Evolutionary conservation across 2,888 invertebrate species (phyloP).

Genomic region (Latrodectus elegans): DNA sequence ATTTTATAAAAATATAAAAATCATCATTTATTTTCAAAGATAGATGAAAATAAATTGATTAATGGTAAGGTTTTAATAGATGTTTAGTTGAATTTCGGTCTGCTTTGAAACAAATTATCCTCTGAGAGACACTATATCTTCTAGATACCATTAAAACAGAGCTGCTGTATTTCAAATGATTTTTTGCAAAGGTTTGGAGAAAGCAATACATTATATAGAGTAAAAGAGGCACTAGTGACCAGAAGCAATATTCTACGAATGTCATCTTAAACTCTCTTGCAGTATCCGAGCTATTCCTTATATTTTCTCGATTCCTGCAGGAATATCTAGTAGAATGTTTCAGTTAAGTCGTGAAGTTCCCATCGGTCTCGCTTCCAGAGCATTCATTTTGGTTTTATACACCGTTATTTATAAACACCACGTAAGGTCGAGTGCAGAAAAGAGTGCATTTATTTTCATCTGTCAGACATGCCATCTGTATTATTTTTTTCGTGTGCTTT

Average conservation of each 20-base stretch:
- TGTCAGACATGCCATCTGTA: slow-evolving; percentile 23
- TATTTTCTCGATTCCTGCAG: background rate
- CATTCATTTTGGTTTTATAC: background rate
- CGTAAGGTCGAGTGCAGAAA: slow-evolving; percentile 2
- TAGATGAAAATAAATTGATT: too few species aligned
- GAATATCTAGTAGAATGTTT: slow-evolving; percentile 1
- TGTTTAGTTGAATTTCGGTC: too few species aligned
- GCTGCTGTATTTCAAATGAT: too few species aligned
- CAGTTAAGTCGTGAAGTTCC: background rate
- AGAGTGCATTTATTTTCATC: slow-evolving; percentile 53
- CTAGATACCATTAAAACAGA: too few species aligned
- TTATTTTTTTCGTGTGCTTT: slow-evolving; percentile 8
- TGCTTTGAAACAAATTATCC: too few species aligned
- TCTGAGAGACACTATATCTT: too few species aligned
- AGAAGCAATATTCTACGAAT: background rate
- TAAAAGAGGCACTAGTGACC: background rate
- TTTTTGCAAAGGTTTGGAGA: too few species aligned
- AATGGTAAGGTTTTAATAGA: too few species aligned
- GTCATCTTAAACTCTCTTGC: background rate
- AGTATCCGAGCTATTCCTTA: background rate
- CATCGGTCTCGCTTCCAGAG: background rate
- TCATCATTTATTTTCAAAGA: too few species aligned
- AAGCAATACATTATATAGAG: background rate
- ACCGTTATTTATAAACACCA: background rate
- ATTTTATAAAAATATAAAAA: too few species aligned